Conservation (phyloP, 2,888 invertebrate genomes). For the Tenodera sinensis region DNA sequence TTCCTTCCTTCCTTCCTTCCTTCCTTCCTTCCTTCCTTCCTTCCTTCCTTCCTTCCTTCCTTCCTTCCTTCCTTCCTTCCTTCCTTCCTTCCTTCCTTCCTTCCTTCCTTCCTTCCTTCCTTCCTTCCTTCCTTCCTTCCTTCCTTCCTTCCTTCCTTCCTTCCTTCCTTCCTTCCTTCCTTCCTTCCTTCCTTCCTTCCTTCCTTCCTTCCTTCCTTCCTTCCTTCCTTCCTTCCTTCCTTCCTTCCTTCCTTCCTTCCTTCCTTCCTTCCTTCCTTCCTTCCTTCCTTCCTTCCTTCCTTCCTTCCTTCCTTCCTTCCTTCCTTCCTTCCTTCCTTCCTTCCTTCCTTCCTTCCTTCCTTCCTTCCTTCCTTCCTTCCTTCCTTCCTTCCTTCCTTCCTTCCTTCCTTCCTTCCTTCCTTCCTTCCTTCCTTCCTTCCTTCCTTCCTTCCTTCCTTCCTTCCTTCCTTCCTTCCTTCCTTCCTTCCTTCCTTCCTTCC, state of each 20-base stretch:
- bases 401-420: not conserved
- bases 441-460: not conserved
- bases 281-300: not conserved
- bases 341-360: not conserved
- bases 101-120: too few species aligned
- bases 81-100: too few species aligned
- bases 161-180: not conserved
- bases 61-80: too few species aligned
- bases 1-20: too few species aligned
- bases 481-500: not conserved
- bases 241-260: not conserved
- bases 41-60: too few species aligned
- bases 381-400: not conserved
- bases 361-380: not conserved
- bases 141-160: too few species aligned
- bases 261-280: not conserved
- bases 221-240: not conserved
- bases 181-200: not conserved
- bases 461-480: not conserved
- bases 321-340: not conserved
- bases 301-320: not conserved
- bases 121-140: too few species aligned
- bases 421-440: not conserved
- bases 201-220: not conserved
- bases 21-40: too few species aligned